Percentiles rank a stretch among this genome's conserved stretches.
Evolutionary conservation across 2,113 vertebrate species (phyloP).

Genomic region (Edolisoma coerulescens): DNA sequence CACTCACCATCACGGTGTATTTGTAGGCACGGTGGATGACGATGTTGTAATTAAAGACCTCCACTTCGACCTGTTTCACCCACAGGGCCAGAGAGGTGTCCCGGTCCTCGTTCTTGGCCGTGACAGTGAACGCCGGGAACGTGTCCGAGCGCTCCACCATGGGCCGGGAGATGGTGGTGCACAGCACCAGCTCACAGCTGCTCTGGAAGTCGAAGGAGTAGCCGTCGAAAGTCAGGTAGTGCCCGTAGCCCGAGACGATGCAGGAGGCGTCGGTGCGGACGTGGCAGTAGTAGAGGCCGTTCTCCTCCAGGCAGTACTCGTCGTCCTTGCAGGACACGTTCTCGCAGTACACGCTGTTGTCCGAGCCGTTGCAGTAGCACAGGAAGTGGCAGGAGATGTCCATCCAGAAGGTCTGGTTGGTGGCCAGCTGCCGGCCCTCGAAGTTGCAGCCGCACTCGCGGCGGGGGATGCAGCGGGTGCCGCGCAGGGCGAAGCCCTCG

Average conservation of each 20-base stretch:
- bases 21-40: conserved; percentile 91
- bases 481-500: conserved; percentile 83
- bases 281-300: conserved; percentile 84
- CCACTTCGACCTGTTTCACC: conserved; percentile 89
- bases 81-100: conserved; percentile 92
- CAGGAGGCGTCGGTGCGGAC: conserved; percentile 87
- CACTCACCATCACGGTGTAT: conserved; percentile 91
- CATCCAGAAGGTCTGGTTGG: conserved; percentile 95
- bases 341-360: conserved; percentile 92
- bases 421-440: conserved; percentile 84
- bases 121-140: conserved; percentile 82
- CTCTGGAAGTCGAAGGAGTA: conserved; percentile 93
- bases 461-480: conserved; percentile 80
- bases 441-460: conserved; percentile 90
- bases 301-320: conserved; percentile 88
- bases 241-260: conserved; percentile 87
- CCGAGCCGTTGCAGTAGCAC: conserved; percentile 94
- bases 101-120: conserved; percentile 86
- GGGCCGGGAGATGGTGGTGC: conserved; percentile 72
- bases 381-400: conserved; percentile 92
- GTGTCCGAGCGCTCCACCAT: conserved; percentile 28
- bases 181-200: conserved; percentile 86
- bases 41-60: conserved; percentile 87
- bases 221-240: conserved; percentile 89
- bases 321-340: conserved; percentile 81